Base-by-base conservation (phyloP, 2,797 vertebrate genomes). In the Sebastes cheni region DNA sequence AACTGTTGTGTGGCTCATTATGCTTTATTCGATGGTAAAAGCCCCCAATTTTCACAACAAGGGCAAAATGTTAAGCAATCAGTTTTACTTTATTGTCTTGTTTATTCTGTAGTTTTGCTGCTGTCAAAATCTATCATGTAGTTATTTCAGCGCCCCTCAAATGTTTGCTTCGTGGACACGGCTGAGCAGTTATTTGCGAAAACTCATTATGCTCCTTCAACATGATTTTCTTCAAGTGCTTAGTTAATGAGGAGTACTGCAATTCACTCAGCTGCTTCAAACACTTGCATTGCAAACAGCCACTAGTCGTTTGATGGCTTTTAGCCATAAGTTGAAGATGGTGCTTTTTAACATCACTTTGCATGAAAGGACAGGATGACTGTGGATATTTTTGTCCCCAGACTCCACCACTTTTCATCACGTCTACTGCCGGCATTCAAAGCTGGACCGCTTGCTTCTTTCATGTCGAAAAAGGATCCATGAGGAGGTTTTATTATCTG, bases 121-220 rank as follows among this genome's bases (percentile, higher is more conserved):
- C 29, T 60, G 54, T 55, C 50, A 56, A 60, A 30, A 76, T 50
- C 25, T 6, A 29, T 56, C 3, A n/a, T 73, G 8, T 13, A 32
- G 7, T 32, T 11, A 14, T 75, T 82, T 55, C 67, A 27, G 29
- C 32, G 23, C 65, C 3, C 42, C 36, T 22, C 46, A 62, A 46
- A 55, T 55, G 52, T 77, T 78, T 70, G 42, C 46, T 39, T 71
- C 52, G 23, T n/a, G 4, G 29, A 61, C 55, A 70, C 50, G 14
- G 71, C 34, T 54, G 67, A 87, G 80, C 42, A 50, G 71, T 42
- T 71, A 30, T 70, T 77, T 80, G 64, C 5, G 68, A 54, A 67
- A 86, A 71, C 34, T 80, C 69, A 86, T 85, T 65, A 61, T 71
- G 32, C 59, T 67, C 22, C 56, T 75, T 70, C 20, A 78, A 55